These are phyloP conservation scores for Capricornis sumatraensis DNA, from an alignment of 2,113 vertebrate genomes.

Conservation along the genomic window DNA sequence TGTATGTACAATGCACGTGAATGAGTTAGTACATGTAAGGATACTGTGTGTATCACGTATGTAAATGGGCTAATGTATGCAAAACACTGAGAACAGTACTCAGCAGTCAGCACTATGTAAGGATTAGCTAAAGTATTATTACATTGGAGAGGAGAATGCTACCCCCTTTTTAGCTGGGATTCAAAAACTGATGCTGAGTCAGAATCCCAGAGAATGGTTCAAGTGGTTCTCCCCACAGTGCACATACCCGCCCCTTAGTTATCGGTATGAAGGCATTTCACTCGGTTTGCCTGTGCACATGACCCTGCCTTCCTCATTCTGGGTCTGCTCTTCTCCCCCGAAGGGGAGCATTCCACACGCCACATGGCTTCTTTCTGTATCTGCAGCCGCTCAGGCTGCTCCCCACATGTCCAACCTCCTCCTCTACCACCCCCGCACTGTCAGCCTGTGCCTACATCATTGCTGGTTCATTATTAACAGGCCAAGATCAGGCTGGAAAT, in stretches of 20 bases:
- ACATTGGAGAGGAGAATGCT: not conserved
- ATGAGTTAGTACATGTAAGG: not conserved
- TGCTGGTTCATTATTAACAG: constrained; percentile 65
- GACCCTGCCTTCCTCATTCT: not conserved
- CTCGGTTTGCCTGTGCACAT: not conserved
- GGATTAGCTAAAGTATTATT: not conserved
- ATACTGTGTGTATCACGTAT: not conserved
- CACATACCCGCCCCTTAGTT: fast-evolving
- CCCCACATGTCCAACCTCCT: constrained; percentile 62
- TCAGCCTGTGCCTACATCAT: constrained; percentile 64
- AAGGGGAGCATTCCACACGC: not conserved
- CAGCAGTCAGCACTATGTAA: not conserved
- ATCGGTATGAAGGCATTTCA: not conserved
- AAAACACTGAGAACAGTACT: not conserved
- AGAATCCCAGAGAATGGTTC: not conserved
- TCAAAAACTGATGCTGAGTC: not conserved
- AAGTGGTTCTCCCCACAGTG: not conserved
- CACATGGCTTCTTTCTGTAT: not conserved
- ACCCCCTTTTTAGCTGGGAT: not conserved
- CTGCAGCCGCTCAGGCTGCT: constrained; percentile 7
- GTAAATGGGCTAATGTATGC: not conserved
- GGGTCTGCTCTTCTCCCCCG: not conserved
- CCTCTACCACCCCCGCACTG: constrained; percentile 67
- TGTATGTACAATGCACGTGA: not conserved
- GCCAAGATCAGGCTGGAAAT: constrained; percentile 66